Conservation (phyloP, 2,888 invertebrate species). For the Nasonia oneida region DNA sequence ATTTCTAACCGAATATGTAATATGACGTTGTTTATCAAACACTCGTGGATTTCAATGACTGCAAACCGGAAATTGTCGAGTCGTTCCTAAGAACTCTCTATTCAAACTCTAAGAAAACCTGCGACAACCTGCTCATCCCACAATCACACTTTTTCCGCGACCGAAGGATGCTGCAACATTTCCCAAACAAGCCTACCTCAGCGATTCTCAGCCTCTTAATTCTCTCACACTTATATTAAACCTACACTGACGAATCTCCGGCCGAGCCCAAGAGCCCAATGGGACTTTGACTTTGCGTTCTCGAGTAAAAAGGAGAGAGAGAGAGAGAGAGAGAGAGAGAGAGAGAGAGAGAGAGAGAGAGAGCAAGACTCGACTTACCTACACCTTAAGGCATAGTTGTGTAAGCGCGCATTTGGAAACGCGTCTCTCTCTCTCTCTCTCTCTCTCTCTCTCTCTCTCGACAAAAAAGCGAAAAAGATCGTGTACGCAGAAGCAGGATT, state of each 20-base stretch:
- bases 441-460: background rate
- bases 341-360: background rate
- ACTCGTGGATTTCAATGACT: too few relatives aligned
- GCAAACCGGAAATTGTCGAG: too few relatives aligned
- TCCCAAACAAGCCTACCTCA: background rate
- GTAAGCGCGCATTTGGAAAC: slow-evolving; percentile 36
- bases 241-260: background rate
- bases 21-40: too few relatives aligned
- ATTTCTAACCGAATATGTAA: too few relatives aligned
- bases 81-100: too few relatives aligned
- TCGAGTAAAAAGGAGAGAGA: background rate
- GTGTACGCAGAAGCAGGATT: background rate
- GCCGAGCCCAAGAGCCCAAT: background rate
- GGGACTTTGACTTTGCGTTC: slow-evolving; percentile 31
- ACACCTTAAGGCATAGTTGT: slow-evolving; percentile 33
- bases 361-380: background rate
- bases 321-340: background rate
- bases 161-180: background rate
- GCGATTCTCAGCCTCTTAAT: background rate
- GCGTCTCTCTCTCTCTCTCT: background rate
- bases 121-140: background rate
- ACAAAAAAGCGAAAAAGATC: background rate
- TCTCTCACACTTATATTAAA: background rate
- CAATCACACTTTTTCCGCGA: background rate
- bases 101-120: too few relatives aligned